Evolutionary conservation across 2,113 vertebrate species (phyloP), one percentile per base, ranked within the genome.

Genomic region (Elachura formosa): DNA sequence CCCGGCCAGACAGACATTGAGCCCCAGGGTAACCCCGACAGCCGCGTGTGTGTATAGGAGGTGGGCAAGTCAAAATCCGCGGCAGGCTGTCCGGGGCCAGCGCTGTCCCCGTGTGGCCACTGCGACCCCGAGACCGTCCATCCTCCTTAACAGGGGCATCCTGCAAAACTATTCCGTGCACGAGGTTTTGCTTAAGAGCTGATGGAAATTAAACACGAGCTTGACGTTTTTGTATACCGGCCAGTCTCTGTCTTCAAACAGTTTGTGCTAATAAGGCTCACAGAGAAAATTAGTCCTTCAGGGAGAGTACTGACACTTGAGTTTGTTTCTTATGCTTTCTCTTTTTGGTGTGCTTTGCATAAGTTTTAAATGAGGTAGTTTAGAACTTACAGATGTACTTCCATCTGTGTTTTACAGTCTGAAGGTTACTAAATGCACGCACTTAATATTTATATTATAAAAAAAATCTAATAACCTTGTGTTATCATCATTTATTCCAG

Each of bases 401-500:
- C 64, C 59, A 87, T 84, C 87, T 86, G 46, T 67, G 77, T 91
- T 97, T 97, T 93, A 81, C 72, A 82, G 90, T 95, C 87, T 92
- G 84, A 62, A 73, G 84, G 43, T 87, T 92, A 87, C 75, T 82
- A 79, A 91, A 95, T 66, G 73, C 87, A 87, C 71, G n/a, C 52
- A 33, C 24, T 90, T 93, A 40, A 15, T 71, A 93, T 96, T 93
- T 83, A 71, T 86, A 69, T 76, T 12, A 94, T 29, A 48, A 76
- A 73, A 74, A 87, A 52, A 89, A 86, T 92, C 75, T 88, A 93
- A 94, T 94, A 95, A 91, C 55, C 31, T 72, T 72, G 66, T 92
- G 76, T 80, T 90, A 87, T 89, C 95, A 94, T 90, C 40, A 87
- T 94, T 95, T 96, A 94, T 88, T 96, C 72, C 52, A 80, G 55